These are phyloP conservation scores for Gallirallus australis DNA, from an alignment of 2,797 vertebrate genomes.

Conservation along the genomic window DNA sequence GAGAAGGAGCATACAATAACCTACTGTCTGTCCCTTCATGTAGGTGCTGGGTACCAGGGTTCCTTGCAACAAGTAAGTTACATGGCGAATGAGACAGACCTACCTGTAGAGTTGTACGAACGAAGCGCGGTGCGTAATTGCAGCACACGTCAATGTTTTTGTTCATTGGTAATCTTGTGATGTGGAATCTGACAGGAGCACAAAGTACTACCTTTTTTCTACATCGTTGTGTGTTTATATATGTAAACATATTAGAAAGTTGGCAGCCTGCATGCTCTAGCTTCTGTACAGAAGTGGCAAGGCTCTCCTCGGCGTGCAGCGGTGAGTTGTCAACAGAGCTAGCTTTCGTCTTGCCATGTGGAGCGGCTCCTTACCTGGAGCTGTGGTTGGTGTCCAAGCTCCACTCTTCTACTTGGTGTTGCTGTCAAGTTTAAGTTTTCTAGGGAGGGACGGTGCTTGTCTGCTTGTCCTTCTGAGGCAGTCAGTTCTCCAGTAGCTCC, in stretches of 20 bases:
- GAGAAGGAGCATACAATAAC: not conserved
- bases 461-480: not conserved
- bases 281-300: not conserved
- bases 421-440: not conserved
- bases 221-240: not conserved
- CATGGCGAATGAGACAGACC: not conserved
- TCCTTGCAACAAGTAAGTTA: not conserved
- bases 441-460: rapidly evolving
- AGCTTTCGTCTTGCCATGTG: not conserved
- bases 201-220: not conserved
- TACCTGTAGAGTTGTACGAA: not conserved
- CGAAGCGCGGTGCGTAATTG: rapidly evolving
- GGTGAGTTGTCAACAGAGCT: not conserved
- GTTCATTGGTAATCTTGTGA: not conserved
- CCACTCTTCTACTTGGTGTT: not conserved
- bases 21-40: not conserved
- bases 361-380: not conserved
- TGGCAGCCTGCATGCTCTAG: not conserved
- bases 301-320: not conserved
- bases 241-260: rapidly evolving
- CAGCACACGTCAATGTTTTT: rapidly evolving
- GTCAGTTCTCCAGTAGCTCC: not conserved
- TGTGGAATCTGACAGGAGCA: not conserved
- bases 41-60: not conserved
- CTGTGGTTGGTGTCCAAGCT: not conserved